Percentiles rank a stretch among this genome's conserved stretches.
Evolutionary conservation across 2,888 invertebrate species (phyloP).

Genomic region (Hyles lineata): DNA sequence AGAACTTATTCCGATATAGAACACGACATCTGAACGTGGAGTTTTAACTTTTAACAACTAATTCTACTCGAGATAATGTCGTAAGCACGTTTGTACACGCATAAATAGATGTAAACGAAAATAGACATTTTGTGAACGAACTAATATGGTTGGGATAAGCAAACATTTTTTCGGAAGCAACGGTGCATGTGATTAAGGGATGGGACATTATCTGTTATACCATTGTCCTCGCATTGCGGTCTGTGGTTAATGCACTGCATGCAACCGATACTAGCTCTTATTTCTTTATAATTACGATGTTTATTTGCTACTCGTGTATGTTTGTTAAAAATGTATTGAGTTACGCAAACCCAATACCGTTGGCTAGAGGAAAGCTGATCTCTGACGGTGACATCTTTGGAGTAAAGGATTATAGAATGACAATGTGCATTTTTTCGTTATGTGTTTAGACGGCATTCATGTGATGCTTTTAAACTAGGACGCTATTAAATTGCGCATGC

Average conservation of each 20-base stretch:
- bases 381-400: slow-evolving; percentile 80
- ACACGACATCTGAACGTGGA: slow-evolving; percentile 58
- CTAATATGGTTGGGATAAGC: slow-evolving; percentile 67
- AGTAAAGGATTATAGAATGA: slow-evolving; percentile 84
- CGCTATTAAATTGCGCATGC: slow-evolving; percentile 84
- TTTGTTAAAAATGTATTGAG: slow-evolving; percentile 72
- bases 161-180: slow-evolving; percentile 80
- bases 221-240: slow-evolving; percentile 80
- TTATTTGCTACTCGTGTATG: slow-evolving; percentile 39
- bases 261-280: slow-evolving; percentile 59
- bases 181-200: slow-evolving; percentile 84
- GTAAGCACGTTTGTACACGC: slow-evolving; percentile 66
- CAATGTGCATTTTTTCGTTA: slow-evolving; percentile 76
- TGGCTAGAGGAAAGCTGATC: slow-evolving; percentile 82
- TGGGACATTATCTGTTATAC: slow-evolving; percentile 79
- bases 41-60: slow-evolving; percentile 71
- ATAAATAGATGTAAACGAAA: slow-evolving; percentile 68
- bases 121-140: slow-evolving; percentile 70
- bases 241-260: slow-evolving; percentile 66
- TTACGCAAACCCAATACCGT: slow-evolving; percentile 83
- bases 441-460: slow-evolving; percentile 70
- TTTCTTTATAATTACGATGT: slow-evolving; percentile 50
- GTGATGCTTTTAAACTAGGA: slow-evolving; percentile 75
- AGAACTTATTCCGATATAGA: slow-evolving; percentile 71
- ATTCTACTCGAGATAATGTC: slow-evolving; percentile 59